A percentile compares a stretch with the other conserved stretches of the same genome.
phyloP scores from a whole-genome alignment of 2,113 vertebrate genomes.

The Sebastes schlegelii region DNA sequence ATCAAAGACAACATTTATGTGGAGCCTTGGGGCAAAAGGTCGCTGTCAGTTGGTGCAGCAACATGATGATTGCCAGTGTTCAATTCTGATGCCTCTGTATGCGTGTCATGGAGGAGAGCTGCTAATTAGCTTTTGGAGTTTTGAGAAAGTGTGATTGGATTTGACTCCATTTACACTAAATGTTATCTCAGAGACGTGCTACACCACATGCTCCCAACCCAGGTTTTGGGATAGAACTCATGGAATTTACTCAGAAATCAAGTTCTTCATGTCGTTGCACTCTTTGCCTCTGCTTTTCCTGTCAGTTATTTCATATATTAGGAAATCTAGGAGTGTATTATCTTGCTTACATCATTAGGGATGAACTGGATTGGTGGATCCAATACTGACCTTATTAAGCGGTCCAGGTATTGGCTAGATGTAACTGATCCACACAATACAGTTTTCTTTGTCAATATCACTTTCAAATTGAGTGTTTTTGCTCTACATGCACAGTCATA shows the following conservation, averaged over 20 bases:
- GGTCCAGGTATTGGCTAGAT: not conserved
- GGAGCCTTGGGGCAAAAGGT: not conserved
- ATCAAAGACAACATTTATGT: not conserved
- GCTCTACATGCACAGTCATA: not conserved
- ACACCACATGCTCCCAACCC: not conserved
- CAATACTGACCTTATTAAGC: not conserved
- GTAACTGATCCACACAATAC: not conserved
- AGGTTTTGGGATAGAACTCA: not conserved
- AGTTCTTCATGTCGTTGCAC: not conserved
- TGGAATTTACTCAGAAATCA: not conserved
- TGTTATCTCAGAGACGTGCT: slow-evolving; percentile 1
- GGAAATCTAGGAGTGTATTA: not conserved
- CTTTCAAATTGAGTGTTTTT: not conserved
- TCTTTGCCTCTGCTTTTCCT: not conserved
- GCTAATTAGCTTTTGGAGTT: slow-evolving; percentile 43
- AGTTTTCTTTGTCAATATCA: not conserved
- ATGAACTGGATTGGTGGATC: not conserved
- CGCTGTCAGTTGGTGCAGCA: not conserved
- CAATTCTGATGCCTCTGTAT: slow-evolving; percentile 5
- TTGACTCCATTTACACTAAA: slow-evolving; percentile 17
- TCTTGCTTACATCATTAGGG: not conserved
- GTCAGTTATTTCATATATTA: not conserved
- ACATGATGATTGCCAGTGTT: slow-evolving; percentile 5
- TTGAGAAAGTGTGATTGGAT: slow-evolving; percentile 43
- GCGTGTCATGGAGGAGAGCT: not conserved